Percentiles rank a stretch among this genome's conserved stretches.
These are phyloP conservation scores for Strigops habroptila DNA, from an alignment of 2,113 vertebrate genomes.

Conservation along the genomic window DNA sequence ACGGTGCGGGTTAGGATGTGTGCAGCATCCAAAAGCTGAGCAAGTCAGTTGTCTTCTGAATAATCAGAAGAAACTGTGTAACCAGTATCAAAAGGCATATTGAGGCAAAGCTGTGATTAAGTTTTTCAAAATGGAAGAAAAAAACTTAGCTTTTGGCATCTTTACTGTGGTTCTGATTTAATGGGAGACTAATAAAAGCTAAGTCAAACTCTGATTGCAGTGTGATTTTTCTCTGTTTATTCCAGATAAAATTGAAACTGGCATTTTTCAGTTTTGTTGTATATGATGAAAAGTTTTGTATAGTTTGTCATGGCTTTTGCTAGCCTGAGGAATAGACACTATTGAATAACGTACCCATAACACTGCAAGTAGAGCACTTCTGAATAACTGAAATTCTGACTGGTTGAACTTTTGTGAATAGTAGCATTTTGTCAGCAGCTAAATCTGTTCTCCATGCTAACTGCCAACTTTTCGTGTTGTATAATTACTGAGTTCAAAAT, in stretches of 20 bases:
- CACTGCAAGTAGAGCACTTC: too few species aligned
- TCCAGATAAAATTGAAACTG: not conserved
- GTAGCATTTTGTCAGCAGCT: not conserved
- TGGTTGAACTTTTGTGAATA: not conserved
- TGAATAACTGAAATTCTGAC: rapidly evolving
- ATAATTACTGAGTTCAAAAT: not conserved
- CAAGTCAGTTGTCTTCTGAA: not conserved
- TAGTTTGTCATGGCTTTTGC: not conserved
- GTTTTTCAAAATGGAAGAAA: not conserved
- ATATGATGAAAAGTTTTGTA: rapidly evolving
- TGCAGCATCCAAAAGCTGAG: not conserved
- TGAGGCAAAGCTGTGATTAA: not conserved
- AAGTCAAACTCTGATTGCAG: not conserved
- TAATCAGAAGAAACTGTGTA: not conserved
- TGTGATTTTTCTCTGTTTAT: not conserved
- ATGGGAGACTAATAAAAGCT: rapidly evolving
- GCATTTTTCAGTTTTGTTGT: not conserved
- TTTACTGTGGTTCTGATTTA: not conserved
- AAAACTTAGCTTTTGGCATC: not conserved
- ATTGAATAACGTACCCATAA: rapidly evolving
- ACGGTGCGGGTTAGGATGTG: rapidly evolving
- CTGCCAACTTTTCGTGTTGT: not conserved
- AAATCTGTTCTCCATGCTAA: not conserved
- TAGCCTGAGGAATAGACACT: not conserved
- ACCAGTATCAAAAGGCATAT: not conserved